Evolutionary conservation across 1,140 invertebrate genomes (phyloP).

Genomic region (Heliconius himera): DNA sequence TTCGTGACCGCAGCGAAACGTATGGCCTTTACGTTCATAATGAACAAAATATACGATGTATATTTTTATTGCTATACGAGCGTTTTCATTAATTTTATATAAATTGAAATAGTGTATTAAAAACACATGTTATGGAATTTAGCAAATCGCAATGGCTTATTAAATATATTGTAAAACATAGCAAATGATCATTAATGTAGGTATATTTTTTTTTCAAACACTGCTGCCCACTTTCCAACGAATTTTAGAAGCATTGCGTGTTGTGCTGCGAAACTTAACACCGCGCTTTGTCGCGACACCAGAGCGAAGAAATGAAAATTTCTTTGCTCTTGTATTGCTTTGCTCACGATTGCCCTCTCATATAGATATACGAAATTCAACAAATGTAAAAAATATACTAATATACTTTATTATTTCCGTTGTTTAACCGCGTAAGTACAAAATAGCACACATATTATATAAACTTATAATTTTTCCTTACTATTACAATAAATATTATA

Average conservation of each 20-base stretch:
- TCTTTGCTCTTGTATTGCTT: too few species aligned
- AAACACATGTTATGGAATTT: not conserved
- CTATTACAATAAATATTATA: slow-evolving; percentile 1
- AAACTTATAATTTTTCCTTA: not conserved
- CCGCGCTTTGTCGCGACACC: too few species aligned
- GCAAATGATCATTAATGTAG: not conserved
- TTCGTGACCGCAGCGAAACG: slow-evolving; percentile 59
- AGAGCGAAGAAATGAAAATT: too few species aligned
- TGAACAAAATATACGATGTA: slow-evolving; percentile 43
- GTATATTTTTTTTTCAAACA: too few species aligned
- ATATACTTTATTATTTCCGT: not conserved
- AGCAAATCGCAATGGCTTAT: not conserved
- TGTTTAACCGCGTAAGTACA: not conserved
- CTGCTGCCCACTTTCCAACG: too few species aligned
- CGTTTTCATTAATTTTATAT: slow-evolving; percentile 40
- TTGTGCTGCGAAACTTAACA: too few species aligned
- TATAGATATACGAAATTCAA: not conserved
- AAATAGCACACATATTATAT: not conserved
- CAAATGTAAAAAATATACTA: not conserved
- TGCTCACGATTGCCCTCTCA: too few species aligned
- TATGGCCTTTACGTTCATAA: slow-evolving; percentile 50
- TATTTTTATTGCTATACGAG: slow-evolving; percentile 42
- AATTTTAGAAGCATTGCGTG: too few species aligned
- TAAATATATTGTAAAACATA: not conserved
- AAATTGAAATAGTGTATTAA: slow-evolving; percentile 27